These are phyloP conservation scores for Cettia cetti DNA, from an alignment of 2,113 vertebrate genomes.

Conservation along the genomic window DNA sequence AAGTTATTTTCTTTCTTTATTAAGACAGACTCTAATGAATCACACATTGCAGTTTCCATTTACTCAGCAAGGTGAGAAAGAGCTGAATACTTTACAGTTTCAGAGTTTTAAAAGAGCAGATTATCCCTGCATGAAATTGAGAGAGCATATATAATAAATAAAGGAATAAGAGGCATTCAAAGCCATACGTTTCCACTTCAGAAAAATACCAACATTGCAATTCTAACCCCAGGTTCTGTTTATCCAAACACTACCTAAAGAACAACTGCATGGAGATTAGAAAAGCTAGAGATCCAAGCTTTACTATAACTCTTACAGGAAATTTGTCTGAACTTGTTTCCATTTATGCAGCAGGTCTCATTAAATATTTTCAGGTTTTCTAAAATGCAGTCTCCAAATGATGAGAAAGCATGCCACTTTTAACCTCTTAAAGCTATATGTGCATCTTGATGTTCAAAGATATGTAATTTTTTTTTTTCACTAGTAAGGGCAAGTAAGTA, in stretches of 20 bases:
- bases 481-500: background rate
- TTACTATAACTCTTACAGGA: background rate
- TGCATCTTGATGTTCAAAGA: background rate
- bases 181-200: fast-evolving
- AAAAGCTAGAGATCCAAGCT: background rate
- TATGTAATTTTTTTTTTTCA: background rate
- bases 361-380: background rate
- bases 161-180: background rate
- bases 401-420: background rate
- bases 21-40: background rate
- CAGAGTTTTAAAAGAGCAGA: background rate
- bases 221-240: background rate
- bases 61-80: background rate
- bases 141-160: background rate
- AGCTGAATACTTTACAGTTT: background rate
- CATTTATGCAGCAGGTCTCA: background rate
- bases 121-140: background rate
- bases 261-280: background rate
- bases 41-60: background rate
- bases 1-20: background rate
- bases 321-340: background rate
- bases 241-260: background rate
- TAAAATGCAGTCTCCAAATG: background rate
- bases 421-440: background rate
- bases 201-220: background rate